Percentiles rank a stretch among this genome's conserved stretches.
These are phyloP conservation scores for Physella acuta DNA, from an alignment of 1,140 invertebrate species.

Conservation along the genomic window DNA sequence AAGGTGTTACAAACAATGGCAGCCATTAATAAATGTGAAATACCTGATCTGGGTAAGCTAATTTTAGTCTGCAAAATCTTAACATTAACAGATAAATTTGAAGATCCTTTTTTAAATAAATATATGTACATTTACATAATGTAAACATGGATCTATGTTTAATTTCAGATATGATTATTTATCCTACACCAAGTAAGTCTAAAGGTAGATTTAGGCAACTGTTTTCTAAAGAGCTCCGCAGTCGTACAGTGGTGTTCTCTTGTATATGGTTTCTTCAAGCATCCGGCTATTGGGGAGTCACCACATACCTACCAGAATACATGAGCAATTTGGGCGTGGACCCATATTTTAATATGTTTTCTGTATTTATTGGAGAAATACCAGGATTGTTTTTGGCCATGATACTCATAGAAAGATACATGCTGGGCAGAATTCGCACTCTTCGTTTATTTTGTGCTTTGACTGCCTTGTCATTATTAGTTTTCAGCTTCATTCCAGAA, in stretches of 20 bases:
- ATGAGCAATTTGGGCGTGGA: slow-evolving; percentile 41
- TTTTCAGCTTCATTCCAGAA: slow-evolving; percentile 44
- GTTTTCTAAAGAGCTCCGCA: slow-evolving; percentile 31
- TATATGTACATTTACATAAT: not conserved
- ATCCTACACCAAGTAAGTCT: slow-evolving; percentile 31
- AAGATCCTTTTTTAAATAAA: not conserved
- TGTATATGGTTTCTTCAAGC: slow-evolving; percentile 50
- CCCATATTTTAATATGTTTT: slow-evolving; percentile 50
- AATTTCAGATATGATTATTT: slow-evolving; percentile 40
- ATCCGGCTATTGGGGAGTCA: slow-evolving; percentile 51
- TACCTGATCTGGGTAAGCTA: slow-evolving; percentile 22
- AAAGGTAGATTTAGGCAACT: slow-evolving; percentile 40
- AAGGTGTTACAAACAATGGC: slow-evolving; percentile 43
- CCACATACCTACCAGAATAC: slow-evolving; percentile 50
- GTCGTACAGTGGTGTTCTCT: slow-evolving; percentile 35
- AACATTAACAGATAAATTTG: no score
- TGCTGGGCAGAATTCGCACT: slow-evolving; percentile 46
- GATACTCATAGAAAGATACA: slow-evolving; percentile 44
- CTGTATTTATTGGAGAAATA: slow-evolving; percentile 52
- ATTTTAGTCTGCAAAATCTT: slow-evolving; percentile 2
- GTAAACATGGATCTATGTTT: not conserved
- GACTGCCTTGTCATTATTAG: slow-evolving; percentile 38
- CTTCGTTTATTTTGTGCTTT: slow-evolving; percentile 44
- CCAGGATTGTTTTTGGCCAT: slow-evolving; percentile 50
- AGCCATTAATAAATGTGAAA: slow-evolving; percentile 31